phyloP scores from a whole-genome alignment of 2,888 invertebrate species.

The Agrotis clavis region DNA sequence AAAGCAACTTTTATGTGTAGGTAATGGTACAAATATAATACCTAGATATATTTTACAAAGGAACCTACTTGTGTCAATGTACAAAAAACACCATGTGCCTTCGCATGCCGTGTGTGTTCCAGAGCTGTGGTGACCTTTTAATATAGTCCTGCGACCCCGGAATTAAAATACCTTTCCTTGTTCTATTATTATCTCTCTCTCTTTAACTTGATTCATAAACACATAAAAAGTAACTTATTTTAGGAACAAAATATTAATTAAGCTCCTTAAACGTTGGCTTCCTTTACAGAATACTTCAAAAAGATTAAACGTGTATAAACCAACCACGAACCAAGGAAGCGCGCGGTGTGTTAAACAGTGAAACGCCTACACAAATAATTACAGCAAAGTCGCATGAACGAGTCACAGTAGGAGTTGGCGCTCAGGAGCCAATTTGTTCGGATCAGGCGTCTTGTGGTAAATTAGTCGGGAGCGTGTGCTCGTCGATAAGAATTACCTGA shows the following conservation, averaged over 20 bases:
- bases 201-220: not conserved
- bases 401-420: conserved; percentile 48
- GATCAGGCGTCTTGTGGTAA: conserved; percentile 67
- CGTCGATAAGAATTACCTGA: conserved; percentile 73
- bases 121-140: too few relatives aligned
- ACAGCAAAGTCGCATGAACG: conserved; percentile 47
- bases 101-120: too few relatives aligned
- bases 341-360: conserved; percentile 7
- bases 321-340: not conserved
- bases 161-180: too few relatives aligned
- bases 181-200: too few relatives aligned
- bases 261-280: not conserved
- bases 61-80: not conserved
- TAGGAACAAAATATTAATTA: not conserved
- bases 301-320: not conserved
- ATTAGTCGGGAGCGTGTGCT: conserved; percentile 71
- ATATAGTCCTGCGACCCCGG: too few relatives aligned
- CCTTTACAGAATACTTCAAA: conserved; percentile 14
- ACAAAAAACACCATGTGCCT: too few relatives aligned
- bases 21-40: too few relatives aligned
- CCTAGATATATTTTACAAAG: too few relatives aligned
- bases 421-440: conserved; percentile 68
- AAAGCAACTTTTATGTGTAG: too few relatives aligned
- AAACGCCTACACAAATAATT: conserved; percentile 60
- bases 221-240: not conserved